phyloP scores from a whole-genome alignment of 2,888 invertebrate species.

The Protophormia terraenovae region DNA sequence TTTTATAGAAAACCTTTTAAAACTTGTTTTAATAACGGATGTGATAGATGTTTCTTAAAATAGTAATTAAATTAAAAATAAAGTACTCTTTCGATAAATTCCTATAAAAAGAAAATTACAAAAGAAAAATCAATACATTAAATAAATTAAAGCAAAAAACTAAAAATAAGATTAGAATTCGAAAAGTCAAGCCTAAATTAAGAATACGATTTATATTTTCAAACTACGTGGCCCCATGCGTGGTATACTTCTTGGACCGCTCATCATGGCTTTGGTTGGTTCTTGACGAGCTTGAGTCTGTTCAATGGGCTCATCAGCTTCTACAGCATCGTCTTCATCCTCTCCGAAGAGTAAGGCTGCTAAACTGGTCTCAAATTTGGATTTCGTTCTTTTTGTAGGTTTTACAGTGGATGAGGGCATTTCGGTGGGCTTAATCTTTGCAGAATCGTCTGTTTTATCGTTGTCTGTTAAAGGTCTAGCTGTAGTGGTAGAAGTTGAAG shows the following conservation, averaged over 20 bases:
- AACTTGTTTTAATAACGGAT: neutral
- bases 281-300: conserved; percentile 65
- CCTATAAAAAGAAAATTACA: conserved; percentile 15
- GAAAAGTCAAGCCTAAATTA: conserved; percentile 48
- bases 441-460: neutral
- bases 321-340: conserved; percentile 74
- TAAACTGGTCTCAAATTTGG: conserved; percentile 79
- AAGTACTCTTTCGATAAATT: conserved; percentile 16
- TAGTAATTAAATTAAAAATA: conserved; percentile 29
- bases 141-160: conserved; percentile 72
- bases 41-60: conserved; percentile 8
- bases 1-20: conserved; percentile 3
- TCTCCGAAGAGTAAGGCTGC: conserved; percentile 80
- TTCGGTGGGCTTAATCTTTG: conserved; percentile 23
- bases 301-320: conserved; percentile 71
- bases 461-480: conserved; percentile 6
- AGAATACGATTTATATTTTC: conserved; percentile 68
- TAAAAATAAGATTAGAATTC: conserved; percentile 60
- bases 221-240: conserved; percentile 77
- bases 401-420: conserved; percentile 43
- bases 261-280: conserved; percentile 69
- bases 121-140: conserved; percentile 57
- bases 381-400: conserved; percentile 75
- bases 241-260: conserved; percentile 74
- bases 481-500: conserved; percentile 44